Conservation (phyloP, 2,888 invertebrate species). For the Eristalis arbustorum region DNA sequence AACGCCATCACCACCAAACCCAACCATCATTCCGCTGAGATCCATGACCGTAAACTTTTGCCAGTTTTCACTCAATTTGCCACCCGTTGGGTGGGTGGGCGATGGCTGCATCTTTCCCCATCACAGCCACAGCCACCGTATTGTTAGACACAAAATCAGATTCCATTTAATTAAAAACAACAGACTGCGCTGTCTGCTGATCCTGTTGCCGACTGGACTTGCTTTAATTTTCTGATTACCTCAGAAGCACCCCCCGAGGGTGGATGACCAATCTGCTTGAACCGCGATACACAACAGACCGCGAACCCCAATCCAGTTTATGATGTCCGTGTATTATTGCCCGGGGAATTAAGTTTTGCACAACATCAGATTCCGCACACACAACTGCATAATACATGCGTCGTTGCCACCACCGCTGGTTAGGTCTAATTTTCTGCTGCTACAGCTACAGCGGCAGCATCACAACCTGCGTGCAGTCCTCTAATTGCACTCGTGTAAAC, state of each 20-base stretch:
- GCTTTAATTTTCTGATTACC: conserved; percentile 15
- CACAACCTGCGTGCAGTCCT: conserved; percentile 37
- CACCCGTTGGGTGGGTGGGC: not conserved
- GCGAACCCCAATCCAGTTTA: conserved; percentile 49
- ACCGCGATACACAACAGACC: conserved; percentile 12
- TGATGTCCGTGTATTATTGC: conserved; percentile 23
- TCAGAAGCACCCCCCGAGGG: not conserved
- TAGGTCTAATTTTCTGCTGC: conserved; percentile 28
- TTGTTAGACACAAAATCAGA: conserved; percentile 5
- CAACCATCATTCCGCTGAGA: not conserved
- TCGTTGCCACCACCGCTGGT: conserved; percentile 14
- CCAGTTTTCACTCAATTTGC: not conserved
- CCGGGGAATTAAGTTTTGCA: not conserved
- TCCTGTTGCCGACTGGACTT: conserved; percentile 4
- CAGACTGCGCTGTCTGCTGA: conserved; percentile 3
- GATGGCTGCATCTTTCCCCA: not conserved
- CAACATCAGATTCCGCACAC: conserved; percentile 4
- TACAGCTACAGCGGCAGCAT: not conserved
- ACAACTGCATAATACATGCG: conserved; percentile 12
- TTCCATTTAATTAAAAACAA: conserved; percentile 20
- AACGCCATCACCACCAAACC: not conserved
- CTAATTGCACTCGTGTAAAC: conserved; percentile 39
- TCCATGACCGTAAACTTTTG: not conserved
- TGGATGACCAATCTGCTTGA: not conserved
- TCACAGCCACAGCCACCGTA: not conserved